These are phyloP conservation scores for Pimpla rufipes DNA, from an alignment of 2,888 invertebrate species.

Conservation along the genomic window DNA sequence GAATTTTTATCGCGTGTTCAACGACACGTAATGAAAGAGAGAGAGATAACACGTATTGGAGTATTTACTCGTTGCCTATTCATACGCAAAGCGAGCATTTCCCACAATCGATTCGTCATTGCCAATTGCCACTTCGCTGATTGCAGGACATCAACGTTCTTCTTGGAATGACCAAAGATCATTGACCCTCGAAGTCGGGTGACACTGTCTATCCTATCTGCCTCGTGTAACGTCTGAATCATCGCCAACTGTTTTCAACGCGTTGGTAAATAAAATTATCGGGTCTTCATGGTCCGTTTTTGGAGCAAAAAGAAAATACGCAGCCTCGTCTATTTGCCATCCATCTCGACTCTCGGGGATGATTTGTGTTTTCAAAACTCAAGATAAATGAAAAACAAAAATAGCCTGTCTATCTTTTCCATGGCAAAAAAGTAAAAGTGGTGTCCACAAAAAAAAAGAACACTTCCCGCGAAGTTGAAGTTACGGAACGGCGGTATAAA, in stretches of 20 bases:
- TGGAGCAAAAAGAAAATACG: no score
- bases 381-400: no score
- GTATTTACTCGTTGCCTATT: background rate
- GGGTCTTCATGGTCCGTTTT: background rate
- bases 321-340: no score
- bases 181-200: slow-evolving; percentile 4
- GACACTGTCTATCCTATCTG: background rate
- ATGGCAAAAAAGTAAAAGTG: no score
- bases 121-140: background rate
- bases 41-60: background rate
- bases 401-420: no score
- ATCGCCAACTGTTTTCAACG: background rate
- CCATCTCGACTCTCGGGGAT: no score
- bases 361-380: no score
- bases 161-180: background rate
- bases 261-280: background rate
- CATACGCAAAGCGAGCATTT: background rate
- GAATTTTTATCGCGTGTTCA: background rate
- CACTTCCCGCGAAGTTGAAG: no score
- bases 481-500: no score
- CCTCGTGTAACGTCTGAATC: background rate
- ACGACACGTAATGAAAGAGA: background rate
- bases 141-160: background rate
- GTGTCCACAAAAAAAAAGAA: no score
- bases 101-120: slow-evolving; percentile 20